Evolutionary conservation across 2,888 invertebrate genomes (phyloP).

Genomic region (Drosophila pseudotakahashii): DNA sequence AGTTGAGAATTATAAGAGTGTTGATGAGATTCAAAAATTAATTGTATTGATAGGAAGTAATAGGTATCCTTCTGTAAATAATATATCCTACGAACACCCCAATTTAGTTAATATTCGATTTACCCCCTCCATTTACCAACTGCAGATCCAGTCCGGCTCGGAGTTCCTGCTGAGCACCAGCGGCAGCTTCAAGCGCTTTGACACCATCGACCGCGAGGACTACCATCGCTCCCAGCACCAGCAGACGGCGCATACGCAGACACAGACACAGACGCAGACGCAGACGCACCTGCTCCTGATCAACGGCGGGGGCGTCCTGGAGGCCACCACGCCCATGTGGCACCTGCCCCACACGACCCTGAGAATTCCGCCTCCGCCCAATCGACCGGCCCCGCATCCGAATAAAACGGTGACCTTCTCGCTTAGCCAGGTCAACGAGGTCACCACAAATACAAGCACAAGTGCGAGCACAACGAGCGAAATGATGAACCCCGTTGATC

Average conservation of each 20-base stretch:
- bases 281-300: conserved; percentile 47
- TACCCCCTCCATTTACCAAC: too few relatives aligned
- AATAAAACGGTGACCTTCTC: conserved; percentile 80
- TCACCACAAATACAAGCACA: neutral
- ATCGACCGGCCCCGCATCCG: conserved; percentile 87
- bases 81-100: too few relatives aligned
- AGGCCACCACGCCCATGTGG: conserved; percentile 82
- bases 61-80: too few relatives aligned
- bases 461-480: neutral
- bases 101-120: too few relatives aligned
- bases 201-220: conserved; percentile 86
- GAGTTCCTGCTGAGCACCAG: conserved; percentile 87
- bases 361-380: conserved; percentile 88
- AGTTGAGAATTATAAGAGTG: too few relatives aligned
- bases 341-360: conserved; percentile 80
- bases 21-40: too few relatives aligned
- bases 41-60: too few relatives aligned
- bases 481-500: conserved; percentile 18
- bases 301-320: conserved; percentile 29
- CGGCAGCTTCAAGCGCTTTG: conserved; percentile 88
- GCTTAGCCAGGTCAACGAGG: conserved; percentile 65
- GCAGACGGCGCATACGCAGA: conserved; percentile 53
- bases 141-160: conserved; percentile 87
- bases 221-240: conserved; percentile 72
- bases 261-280: too few relatives aligned